Conservation (phyloP, 2,888 invertebrate genomes). For the Mimumesa dahlbomi region DNA sequence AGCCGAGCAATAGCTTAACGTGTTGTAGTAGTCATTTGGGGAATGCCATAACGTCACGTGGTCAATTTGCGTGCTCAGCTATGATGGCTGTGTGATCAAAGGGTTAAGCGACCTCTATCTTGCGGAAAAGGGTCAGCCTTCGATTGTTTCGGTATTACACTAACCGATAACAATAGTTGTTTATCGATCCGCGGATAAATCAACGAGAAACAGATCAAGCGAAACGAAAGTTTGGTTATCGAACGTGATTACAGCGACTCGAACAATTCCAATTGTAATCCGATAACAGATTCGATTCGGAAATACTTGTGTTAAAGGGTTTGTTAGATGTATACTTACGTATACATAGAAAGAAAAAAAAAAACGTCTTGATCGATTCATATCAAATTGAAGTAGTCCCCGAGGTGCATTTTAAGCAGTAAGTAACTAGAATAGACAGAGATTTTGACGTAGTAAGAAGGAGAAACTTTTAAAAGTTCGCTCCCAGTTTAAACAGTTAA, state of each 20-base stretch:
- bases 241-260: too few species aligned
- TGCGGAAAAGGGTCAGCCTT: constrained; percentile 19
- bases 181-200: too few species aligned
- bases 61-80: constrained; percentile 59
- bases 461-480: constrained; percentile 7
- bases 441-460: not conserved
- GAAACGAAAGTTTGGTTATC: too few species aligned
- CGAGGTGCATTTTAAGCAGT: not conserved
- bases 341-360: too few species aligned
- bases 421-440: constrained; percentile 2
- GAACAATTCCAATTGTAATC: too few species aligned
- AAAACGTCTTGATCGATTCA: constrained; percentile 7
- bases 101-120: constrained; percentile 39
- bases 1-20: constrained; percentile 51
- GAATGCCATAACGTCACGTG: constrained; percentile 63
- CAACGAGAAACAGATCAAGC: too few species aligned
- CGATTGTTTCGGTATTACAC: constrained; percentile 19
- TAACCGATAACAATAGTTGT: too few species aligned
- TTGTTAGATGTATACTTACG: too few species aligned
- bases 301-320: not conserved
- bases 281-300: not conserved
- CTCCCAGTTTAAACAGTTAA: constrained; percentile 14
- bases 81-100: constrained; percentile 49
- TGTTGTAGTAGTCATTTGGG: constrained; percentile 59
- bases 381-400: not conserved